phyloP scores from a whole-genome alignment of 1,140 invertebrate species.

The Cydia amplana region DNA sequence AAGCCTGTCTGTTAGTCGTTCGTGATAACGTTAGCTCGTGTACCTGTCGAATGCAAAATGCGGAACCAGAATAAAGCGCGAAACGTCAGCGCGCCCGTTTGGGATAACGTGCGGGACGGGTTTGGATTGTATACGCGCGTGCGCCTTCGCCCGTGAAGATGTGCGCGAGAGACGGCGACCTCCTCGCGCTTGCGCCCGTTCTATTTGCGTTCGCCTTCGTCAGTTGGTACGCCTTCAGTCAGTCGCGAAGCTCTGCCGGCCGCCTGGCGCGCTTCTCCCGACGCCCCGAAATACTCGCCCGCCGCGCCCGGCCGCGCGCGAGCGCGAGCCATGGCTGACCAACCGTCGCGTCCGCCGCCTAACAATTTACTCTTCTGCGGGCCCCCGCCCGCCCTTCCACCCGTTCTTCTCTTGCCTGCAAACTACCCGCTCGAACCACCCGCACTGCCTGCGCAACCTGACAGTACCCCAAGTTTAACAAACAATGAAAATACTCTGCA shows the following conservation, averaged over 20 bases:
- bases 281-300: slow-evolving; percentile 58
- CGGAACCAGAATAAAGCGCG: slow-evolving; percentile 70
- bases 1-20: slow-evolving; percentile 52
- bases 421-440: slow-evolving; percentile 42
- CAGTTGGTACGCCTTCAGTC: slow-evolving; percentile 74
- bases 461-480: slow-evolving; percentile 51
- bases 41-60: slow-evolving; percentile 57
- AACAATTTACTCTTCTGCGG: slow-evolving; percentile 68
- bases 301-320: slow-evolving; percentile 59
- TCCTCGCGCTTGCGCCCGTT: slow-evolving; percentile 75
- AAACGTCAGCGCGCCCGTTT: slow-evolving; percentile 67
- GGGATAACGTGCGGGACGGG: slow-evolving; percentile 66
- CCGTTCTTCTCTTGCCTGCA: slow-evolving; percentile 62
- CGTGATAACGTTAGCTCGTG: slow-evolving; percentile 38
- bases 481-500: slow-evolving; percentile 59
- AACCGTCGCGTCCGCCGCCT: slow-evolving; percentile 72
- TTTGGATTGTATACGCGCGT: slow-evolving; percentile 72
- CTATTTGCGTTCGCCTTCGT: slow-evolving; percentile 77
- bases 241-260: slow-evolving; percentile 75
- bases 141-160: slow-evolving; percentile 77
- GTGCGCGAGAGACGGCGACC: slow-evolving; percentile 75
- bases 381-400: slow-evolving; percentile 64
- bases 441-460: slow-evolving; percentile 43
- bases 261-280: slow-evolving; percentile 69
- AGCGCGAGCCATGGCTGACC: slow-evolving; percentile 71